Percentiles rank a stretch among this genome's conserved stretches.
Evolutionary conservation across 2,888 invertebrate species (phyloP).

Genomic region (Drosophila suboccidentalis): DNA sequence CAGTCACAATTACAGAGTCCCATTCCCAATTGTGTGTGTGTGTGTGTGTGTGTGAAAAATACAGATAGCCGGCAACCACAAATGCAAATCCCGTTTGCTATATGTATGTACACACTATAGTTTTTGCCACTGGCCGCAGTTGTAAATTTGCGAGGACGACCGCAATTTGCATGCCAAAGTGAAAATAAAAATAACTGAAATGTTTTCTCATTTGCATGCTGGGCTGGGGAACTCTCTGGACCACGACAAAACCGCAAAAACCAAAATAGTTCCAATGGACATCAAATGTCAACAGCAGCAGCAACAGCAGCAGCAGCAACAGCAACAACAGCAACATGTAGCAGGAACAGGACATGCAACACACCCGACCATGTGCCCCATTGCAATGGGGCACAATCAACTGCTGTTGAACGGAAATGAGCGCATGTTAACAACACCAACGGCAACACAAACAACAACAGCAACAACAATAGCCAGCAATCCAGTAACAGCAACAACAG

Average conservation of each 20-base stretch:
- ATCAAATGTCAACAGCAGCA: slow-evolving; percentile 84
- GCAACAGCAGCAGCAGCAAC: slow-evolving; percentile 70
- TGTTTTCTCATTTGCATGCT: slow-evolving; percentile 77
- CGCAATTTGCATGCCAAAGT: slow-evolving; percentile 76
- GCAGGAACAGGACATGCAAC: slow-evolving; percentile 49
- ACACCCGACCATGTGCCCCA: slow-evolving; percentile 38
- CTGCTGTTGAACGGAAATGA: slow-evolving; percentile 85
- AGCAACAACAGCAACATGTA: slow-evolving; percentile 54
- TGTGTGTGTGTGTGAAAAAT: slow-evolving; percentile 34
- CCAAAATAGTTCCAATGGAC: slow-evolving; percentile 85
- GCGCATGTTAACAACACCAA: slow-evolving; percentile 85
- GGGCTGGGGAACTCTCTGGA: slow-evolving; percentile 23
- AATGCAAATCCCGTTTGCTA: slow-evolving; percentile 71
- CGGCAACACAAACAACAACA: slow-evolving; percentile 72
- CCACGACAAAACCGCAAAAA: slow-evolving; percentile 75
- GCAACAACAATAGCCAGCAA: slow-evolving; percentile 56
- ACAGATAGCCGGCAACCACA: slow-evolving; percentile 68
- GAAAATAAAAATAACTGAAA: slow-evolving; percentile 80
- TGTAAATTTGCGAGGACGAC: slow-evolving; percentile 67
- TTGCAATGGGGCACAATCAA: slow-evolving; percentile 75
- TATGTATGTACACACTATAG: slow-evolving; percentile 37
- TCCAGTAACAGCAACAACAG: slow-evolving; percentile 40
- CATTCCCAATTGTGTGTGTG: slow-evolving; percentile 29
- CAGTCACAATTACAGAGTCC: slow-evolving; percentile 44
- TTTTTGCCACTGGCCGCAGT: slow-evolving; percentile 54